A percentile compares a stretch with the other conserved stretches of the same genome.
phyloP scores from a whole-genome alignment of 2,888 invertebrate genomes.

The Cantharis rufa region DNA sequence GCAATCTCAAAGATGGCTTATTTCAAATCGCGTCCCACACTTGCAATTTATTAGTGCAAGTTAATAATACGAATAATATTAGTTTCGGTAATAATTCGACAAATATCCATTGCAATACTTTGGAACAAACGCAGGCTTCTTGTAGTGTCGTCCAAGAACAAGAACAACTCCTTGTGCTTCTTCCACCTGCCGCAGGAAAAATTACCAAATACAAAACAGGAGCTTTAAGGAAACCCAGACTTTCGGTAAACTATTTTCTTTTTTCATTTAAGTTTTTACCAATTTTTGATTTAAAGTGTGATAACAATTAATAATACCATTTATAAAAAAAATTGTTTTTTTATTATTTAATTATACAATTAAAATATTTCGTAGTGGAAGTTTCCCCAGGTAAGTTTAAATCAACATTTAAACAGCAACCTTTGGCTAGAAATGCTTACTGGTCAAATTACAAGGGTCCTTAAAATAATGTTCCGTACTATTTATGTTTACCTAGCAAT shows the following conservation, averaged over 20 bases:
- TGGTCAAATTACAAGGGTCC: neutral
- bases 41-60: conserved; percentile 76
- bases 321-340: no score
- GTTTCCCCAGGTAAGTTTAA: no score
- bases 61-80: conserved; percentile 76
- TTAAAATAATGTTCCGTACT: neutral
- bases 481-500: no score
- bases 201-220: conserved; percentile 36
- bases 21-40: conserved; percentile 81
- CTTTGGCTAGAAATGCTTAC: neutral
- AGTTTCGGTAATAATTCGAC: conserved; percentile 68
- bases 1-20: conserved; percentile 74
- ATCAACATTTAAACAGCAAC: neutral
- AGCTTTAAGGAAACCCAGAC: conserved; percentile 58
- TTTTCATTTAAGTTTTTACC: no score
- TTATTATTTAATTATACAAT: no score
- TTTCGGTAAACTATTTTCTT: conserved; percentile 58
- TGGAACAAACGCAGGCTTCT: conserved; percentile 36
- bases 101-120: conserved; percentile 64
- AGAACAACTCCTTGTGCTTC: conserved; percentile 60
- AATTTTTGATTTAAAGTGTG: no score
- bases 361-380: no score
- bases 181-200: conserved; percentile 56
- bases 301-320: no score
- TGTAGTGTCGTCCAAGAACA: conserved; percentile 37